A percentile compares a stretch with the other conserved stretches of the same genome.
Evolutionary conservation across 2,888 invertebrate species (phyloP).

Genomic region (Cataglyphis livida): DNA sequence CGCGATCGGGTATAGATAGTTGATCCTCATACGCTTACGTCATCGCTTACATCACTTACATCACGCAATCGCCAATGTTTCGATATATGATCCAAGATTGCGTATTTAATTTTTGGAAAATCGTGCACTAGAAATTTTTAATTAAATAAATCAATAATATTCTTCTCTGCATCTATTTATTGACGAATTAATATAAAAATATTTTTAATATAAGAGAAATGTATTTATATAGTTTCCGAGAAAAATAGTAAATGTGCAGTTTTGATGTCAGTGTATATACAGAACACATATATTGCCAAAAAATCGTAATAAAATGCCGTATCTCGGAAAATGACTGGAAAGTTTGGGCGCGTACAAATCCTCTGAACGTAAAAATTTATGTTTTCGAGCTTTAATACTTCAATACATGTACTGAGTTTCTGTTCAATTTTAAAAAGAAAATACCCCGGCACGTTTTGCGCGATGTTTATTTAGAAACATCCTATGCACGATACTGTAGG

Average conservation of each 20-base stretch:
- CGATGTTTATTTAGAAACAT: neutral
- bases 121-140: neutral
- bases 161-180: neutral
- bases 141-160: neutral
- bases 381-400: neutral
- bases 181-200: neutral
- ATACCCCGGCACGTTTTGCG: neutral
- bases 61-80: slow-evolving; percentile 18
- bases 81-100: neutral
- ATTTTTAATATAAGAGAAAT: neutral
- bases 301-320: neutral
- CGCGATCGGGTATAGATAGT: slow-evolving; percentile 43
- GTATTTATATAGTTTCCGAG: neutral
- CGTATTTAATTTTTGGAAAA: neutral
- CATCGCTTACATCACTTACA: slow-evolving; percentile 36
- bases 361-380: slow-evolving; percentile 7
- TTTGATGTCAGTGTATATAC: neutral
- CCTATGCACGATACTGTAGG: neutral
- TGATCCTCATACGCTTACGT: slow-evolving; percentile 17
- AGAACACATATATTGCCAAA: neutral
- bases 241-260: neutral
- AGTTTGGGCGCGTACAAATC: neutral
- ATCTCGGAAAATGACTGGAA: neutral
- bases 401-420: neutral
- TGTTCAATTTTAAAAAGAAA: slow-evolving; percentile 3